Evolutionary conservation across 1,140 invertebrate genomes (phyloP).

Genomic region (Fopius arisanus): DNA sequence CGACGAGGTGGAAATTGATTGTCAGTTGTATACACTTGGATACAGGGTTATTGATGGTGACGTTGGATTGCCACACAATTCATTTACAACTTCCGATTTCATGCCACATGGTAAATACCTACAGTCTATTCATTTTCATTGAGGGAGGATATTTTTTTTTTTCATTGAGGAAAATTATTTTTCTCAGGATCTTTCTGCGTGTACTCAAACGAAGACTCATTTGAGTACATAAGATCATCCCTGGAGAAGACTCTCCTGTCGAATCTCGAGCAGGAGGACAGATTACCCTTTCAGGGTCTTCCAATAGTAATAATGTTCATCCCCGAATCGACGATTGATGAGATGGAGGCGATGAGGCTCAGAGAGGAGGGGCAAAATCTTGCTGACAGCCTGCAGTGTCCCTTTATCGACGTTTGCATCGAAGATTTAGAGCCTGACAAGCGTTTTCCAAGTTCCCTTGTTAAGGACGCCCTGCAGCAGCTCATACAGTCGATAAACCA

Average conservation of each 20-base stretch:
- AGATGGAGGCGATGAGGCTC: slow-evolving; percentile 82
- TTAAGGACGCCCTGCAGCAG: slow-evolving; percentile 78
- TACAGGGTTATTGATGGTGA: slow-evolving; percentile 88
- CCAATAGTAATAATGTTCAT: slow-evolving; percentile 91
- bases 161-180: slow-evolving; percentile 24
- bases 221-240: slow-evolving; percentile 91
- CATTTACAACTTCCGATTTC: slow-evolving; percentile 79
- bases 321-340: slow-evolving; percentile 82
- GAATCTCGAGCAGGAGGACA: slow-evolving; percentile 90
- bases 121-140: too few species aligned
- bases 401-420: slow-evolving; percentile 83
- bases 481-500: slow-evolving; percentile 80
- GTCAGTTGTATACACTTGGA: slow-evolving; percentile 83
- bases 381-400: slow-evolving; percentile 87
- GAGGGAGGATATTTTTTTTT: background rate
- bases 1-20: slow-evolving; percentile 86
- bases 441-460: slow-evolving; percentile 68
- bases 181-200: slow-evolving; percentile 84
- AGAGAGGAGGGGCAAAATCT: slow-evolving; percentile 90
- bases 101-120: slow-evolving; percentile 74
- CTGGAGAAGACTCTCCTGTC: slow-evolving; percentile 91
- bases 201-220: slow-evolving; percentile 89
- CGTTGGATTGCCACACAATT: slow-evolving; percentile 80
- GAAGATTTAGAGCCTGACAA: slow-evolving; percentile 71
- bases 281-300: slow-evolving; percentile 84